Evolutionary conservation across 2,113 vertebrate genomes (phyloP).

Genomic region (Axis porcinus): DNA sequence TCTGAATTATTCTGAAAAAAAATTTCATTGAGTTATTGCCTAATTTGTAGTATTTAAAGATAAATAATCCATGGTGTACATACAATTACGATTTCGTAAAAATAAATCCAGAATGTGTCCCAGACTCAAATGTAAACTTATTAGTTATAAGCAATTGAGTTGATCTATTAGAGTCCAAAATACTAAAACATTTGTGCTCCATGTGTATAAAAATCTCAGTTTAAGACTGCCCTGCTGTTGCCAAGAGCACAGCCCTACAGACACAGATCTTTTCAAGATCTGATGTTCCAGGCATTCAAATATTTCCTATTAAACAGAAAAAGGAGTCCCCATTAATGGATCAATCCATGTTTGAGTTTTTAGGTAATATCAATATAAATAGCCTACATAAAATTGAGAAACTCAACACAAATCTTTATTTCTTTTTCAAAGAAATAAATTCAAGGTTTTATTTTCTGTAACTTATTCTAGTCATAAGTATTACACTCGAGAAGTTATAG

Average conservation of each 20-base stretch:
- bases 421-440: background rate
- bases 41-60: background rate
- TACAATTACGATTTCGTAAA: background rate
- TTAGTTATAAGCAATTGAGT: constrained; percentile 64
- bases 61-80: background rate
- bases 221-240: background rate
- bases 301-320: background rate
- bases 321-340: background rate
- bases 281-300: background rate
- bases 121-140: constrained; percentile 63
- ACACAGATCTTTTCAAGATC: background rate
- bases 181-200: constrained; percentile 51
- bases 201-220: constrained; percentile 15
- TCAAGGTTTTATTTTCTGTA: background rate
- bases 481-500: background rate
- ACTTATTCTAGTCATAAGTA: background rate
- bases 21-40: background rate
- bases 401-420: background rate
- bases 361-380: constrained; percentile 37
- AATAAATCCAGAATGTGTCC: background rate
- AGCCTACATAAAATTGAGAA: background rate
- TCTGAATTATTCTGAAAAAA: background rate
- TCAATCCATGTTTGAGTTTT: constrained; percentile 6
- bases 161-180: constrained; percentile 38
- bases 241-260: background rate